Evolutionary conservation across 2,113 vertebrate genomes (phyloP).

Genomic region (Megaceryle torquata): DNA sequence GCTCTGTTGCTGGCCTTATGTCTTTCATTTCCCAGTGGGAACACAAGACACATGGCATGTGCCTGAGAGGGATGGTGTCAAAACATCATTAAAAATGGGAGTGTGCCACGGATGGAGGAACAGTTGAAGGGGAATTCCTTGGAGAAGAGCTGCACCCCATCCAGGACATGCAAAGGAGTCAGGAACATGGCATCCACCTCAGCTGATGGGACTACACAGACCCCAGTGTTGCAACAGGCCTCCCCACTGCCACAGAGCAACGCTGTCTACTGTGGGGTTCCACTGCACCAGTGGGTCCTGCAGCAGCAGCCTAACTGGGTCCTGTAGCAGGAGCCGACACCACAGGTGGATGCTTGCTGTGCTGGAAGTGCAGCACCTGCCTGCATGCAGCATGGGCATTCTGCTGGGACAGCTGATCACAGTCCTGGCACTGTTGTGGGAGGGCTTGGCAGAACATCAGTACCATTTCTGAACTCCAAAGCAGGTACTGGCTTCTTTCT

Average conservation of each 20-base stretch:
- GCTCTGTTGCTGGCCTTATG: neutral
- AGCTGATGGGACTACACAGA: accelerated
- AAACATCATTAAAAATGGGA: neutral
- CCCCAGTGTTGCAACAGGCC: neutral
- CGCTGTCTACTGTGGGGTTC: accelerated
- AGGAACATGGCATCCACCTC: neutral
- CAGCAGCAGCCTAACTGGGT: accelerated
- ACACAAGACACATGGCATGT: neutral
- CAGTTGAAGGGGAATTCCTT: neutral
- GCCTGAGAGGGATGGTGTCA: accelerated
- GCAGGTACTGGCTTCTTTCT: neutral
- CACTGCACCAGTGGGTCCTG: neutral
- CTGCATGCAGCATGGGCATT: accelerated
- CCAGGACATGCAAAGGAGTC: accelerated
- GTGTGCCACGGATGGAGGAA: accelerated
- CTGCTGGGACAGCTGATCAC: neutral
- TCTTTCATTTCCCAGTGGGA: neutral
- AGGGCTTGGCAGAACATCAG: neutral
- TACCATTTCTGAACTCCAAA: neutral
- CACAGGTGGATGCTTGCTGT: neutral
- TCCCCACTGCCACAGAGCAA: neutral
- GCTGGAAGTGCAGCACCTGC: neutral
- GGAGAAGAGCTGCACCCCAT: neutral
- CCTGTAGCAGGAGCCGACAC: no score
- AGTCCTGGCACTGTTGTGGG: neutral